phyloP scores from a whole-genome alignment of 2,113 vertebrate species.

The Phrynocephalus versicolor region DNA sequence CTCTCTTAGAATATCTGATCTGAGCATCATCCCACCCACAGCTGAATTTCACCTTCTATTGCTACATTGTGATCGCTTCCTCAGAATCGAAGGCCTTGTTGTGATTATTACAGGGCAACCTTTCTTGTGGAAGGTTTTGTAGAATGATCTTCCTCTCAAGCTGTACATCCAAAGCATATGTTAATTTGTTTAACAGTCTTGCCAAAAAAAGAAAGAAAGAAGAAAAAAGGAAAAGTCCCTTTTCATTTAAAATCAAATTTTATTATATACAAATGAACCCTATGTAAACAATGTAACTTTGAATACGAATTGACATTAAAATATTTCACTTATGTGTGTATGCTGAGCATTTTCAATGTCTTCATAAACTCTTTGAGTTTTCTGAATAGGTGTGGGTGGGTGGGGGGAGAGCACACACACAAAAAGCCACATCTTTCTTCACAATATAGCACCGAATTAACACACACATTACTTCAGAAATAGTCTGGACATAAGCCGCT shows the following conservation, averaged over 20 bases:
- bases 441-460: conserved; percentile 40
- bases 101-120: conserved; percentile 63
- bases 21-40: conserved; percentile 53
- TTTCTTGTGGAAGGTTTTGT: conserved; percentile 73
- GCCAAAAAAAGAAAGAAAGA: conserved; percentile 65
- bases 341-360: conserved; percentile 77
- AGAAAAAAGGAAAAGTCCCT: conserved; percentile 30
- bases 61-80: conserved; percentile 59
- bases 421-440: conserved; percentile 35
- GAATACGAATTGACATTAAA: conserved; percentile 77
- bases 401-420: conserved; percentile 22
- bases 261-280: conserved; percentile 80
- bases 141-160: conserved; percentile 73
- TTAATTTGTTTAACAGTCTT: conserved; percentile 78
- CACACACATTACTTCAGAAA: conserved; percentile 45
- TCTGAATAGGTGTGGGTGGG: conserved; percentile 60
- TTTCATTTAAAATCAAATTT: conserved; percentile 79
- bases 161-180: conserved; percentile 79
- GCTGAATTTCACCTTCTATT: conserved; percentile 62
- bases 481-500: conserved; percentile 43
- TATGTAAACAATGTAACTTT: conserved; percentile 82
- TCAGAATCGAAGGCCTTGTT: conserved; percentile 74
- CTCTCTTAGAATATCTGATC: conserved; percentile 42
- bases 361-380: conserved; percentile 71
- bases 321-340: conserved; percentile 77